These are phyloP conservation scores for Coreius guichenoti DNA, from an alignment of 2,797 vertebrate genomes.

Conservation along the genomic window DNA sequence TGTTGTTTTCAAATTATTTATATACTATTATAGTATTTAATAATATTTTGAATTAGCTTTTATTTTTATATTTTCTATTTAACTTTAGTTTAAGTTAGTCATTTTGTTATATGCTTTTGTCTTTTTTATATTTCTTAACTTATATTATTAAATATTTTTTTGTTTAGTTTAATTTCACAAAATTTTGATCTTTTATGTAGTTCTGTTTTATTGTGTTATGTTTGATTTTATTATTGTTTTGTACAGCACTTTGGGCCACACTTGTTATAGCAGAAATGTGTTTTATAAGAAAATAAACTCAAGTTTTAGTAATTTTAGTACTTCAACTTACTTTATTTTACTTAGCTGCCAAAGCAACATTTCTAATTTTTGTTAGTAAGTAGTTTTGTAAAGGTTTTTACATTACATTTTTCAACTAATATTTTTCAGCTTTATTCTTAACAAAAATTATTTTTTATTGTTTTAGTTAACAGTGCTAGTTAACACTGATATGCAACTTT, in stretches of 20 bases:
- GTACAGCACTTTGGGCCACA: too few species aligned
- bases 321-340: neutral
- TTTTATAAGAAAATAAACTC: neutral
- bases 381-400: neutral
- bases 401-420: neutral
- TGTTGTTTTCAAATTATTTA: neutral
- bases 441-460: neutral
- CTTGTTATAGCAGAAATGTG: neutral
- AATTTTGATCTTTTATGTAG: neutral
- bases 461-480: neutral
- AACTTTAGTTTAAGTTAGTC: neutral
- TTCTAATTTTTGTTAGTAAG: neutral
- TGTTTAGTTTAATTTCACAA: neutral
- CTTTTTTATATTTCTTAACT: too few species aligned
- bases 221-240: neutral
- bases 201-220: neutral
- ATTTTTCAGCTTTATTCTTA: neutral
- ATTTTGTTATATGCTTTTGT: too few species aligned
- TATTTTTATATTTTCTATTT: neutral
- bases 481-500: neutral
- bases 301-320: neutral
- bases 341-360: neutral
- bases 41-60: neutral
- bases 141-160: neutral
- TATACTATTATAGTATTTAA: neutral